Evolutionary conservation across 2,113 vertebrate genomes (phyloP), one percentile per base, ranked within the genome.

Genomic region (Circaetus gallicus): DNA sequence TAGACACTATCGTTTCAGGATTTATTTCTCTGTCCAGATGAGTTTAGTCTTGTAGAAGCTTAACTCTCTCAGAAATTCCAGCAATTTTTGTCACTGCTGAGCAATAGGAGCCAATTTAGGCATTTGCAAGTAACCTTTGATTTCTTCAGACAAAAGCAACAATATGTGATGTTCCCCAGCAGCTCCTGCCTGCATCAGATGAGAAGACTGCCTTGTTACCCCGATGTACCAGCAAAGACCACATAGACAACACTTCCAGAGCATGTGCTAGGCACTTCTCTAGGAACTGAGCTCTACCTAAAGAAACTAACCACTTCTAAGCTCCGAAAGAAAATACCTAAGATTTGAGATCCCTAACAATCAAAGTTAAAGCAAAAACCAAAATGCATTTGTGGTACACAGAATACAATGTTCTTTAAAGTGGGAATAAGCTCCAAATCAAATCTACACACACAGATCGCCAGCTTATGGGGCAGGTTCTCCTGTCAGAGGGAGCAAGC

Each of bases 191-290:
- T 47, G 52, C 42, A 63, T 82, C 47, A 67, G 53, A 40, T 10
- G 36, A 49, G 45, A 62, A 50, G 29, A 36, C 32, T 84, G 55
- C 70, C 36, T 45, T 32, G 56, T 25, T 38, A 76, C 17, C 20
- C 31, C 0, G 0, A 50, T 2, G 9, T 15, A 69, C 9, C 55
- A 59, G 92, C 25, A 63, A 90, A 43, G 52, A 47, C 52, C 6
- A 22, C 0, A 2, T 0, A n/a, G 25, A 40, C 12, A 69, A n/a
- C 1, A 12, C 21, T 73, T 32, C 40, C 7, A 7, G n/a, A 77
- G 42, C 8, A 1, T 2, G 3, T 10, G 31, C 21, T 12, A 28
- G 56, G 45, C 21, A 89, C 63, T 62, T 22, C 76, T 73, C 49
- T 56, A 52, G 55, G 59, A 83, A 80, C 55, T 26, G 12, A 83